Percentiles rank a stretch among this genome's conserved stretches.
Evolutionary conservation across 1,140 invertebrate genomes (phyloP).

Genomic region (Drosophila rhopaloa): DNA sequence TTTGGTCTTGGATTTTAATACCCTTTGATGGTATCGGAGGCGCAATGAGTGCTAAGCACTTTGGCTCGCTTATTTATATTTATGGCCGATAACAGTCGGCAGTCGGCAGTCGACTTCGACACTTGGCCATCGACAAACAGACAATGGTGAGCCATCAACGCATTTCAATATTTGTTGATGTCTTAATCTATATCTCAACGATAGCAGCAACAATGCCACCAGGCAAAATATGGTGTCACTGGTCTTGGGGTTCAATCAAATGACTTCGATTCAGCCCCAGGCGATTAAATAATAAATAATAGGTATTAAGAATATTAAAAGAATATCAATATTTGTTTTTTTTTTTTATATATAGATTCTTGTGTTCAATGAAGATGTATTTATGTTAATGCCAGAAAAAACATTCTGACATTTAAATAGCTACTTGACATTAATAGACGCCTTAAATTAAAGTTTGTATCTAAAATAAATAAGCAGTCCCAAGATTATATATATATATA

Average conservation of each 20-base stretch:
- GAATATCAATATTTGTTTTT: neutral
- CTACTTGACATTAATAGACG: no score
- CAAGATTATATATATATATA: no score
- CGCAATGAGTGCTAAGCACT: constrained; percentile 43
- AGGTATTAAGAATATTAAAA: neutral
- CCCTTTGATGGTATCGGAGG: constrained; percentile 51
- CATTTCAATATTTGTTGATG: constrained; percentile 36
- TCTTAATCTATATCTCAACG: constrained; percentile 12
- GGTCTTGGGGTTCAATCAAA: neutral
- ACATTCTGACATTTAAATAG: neutral
- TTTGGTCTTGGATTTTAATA: constrained; percentile 49
- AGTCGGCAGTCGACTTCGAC: constrained; percentile 23
- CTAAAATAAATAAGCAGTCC: no score
- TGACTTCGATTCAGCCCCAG: neutral
- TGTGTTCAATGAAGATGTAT: neutral
- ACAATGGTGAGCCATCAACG: constrained; percentile 10
- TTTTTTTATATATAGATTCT: neutral
- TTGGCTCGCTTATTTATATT: constrained; percentile 47
- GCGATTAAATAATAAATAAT: neutral
- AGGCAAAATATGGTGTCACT: neutral
- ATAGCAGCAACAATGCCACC: neutral
- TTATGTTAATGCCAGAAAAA: neutral
- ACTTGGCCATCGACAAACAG: constrained; percentile 27
- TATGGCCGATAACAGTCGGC: constrained; percentile 61
- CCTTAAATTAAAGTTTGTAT: no score